These are phyloP conservation scores for Muscicapa comitata DNA, from an alignment of 2,797 vertebrate species.

Conservation along the genomic window DNA sequence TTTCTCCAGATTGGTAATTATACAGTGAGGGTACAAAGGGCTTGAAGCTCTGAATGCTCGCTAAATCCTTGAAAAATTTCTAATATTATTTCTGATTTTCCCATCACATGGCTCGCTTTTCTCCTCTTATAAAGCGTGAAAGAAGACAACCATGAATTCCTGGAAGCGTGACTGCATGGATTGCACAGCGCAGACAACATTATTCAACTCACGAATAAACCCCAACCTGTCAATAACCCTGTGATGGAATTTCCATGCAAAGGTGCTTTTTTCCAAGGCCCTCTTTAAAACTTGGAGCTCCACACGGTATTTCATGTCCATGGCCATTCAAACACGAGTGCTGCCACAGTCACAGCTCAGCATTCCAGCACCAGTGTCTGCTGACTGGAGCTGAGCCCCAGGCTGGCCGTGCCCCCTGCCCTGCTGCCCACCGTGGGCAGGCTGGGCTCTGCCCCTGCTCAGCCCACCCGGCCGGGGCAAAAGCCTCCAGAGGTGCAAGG, in stretches of 20 bases:
- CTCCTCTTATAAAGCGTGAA: not conserved
- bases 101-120: not conserved
- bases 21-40: not conserved
- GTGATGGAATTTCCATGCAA: not conserved
- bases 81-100: not conserved
- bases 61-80: not conserved
- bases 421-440: too few species aligned
- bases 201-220: slow-evolving; percentile 16
- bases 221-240: not conserved
- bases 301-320: not conserved
- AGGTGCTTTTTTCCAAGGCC: not conserved
- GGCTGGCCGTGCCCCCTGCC: too few species aligned
- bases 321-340: not conserved
- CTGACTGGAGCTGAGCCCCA: not conserved
- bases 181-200: not conserved
- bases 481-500: not conserved
- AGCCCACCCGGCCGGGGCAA: not conserved
- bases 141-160: not conserved
- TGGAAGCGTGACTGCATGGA: not conserved
- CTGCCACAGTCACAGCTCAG: not conserved
- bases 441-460: too few species aligned
- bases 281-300: not conserved
- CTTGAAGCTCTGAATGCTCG: not conserved
- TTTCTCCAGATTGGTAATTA: not conserved
- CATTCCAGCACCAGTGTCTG: fast-evolving